Evolutionary conservation across 2,888 invertebrate species (phyloP), one percentile per base, ranked within the genome.

Genomic region (Parnassius apollo): DNA sequence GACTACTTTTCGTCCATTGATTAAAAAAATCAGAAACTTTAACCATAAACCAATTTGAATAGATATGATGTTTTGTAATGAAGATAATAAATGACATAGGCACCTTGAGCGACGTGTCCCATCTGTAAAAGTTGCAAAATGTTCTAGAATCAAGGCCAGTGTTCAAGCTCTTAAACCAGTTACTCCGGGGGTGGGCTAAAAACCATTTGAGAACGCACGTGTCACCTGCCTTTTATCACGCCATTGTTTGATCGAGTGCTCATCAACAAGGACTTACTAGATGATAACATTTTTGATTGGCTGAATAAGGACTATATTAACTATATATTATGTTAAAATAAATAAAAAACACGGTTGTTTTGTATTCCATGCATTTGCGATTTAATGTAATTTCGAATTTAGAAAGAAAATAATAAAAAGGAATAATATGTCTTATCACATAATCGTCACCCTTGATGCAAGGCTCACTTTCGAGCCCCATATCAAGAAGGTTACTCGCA

Each of bases 221-320:
- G 88, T 80, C 87, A 85, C 83, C 85, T 87, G 88, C 83, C 79
- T 75, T 75, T 76, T 77, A 75, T 75, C 80, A 71, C 77, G 68
- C 71, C 80, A 81, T 82, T 83, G 82, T 85, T 67, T 69, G 60
- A 66, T 69, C 66, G 64, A 77, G 76, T 68, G 69, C 73, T 75
- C 69, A 70, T 72, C 71, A 77, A 71, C 73, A 67, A 71, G 74
- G 75, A 69, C 68, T 66, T 75, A 70, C 58, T 63, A 64, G 65
- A 68, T 71, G 70, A 68, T 74, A 71, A 75, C 73, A 73, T 73
- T 62, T 72, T 76, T 75, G 71, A 79, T 73, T 74, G 71, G 71
- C 71, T 66, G 70, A 69, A 68, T 70, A 35, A 4, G 35, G 4
- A 71, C 65, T 65, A 65, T 48, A 57, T 64, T 68, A 59, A 52